Percentiles rank a stretch among this genome's conserved stretches.
phyloP scores from a whole-genome alignment of 2,113 vertebrate genomes.

The Esox niger region DNA sequence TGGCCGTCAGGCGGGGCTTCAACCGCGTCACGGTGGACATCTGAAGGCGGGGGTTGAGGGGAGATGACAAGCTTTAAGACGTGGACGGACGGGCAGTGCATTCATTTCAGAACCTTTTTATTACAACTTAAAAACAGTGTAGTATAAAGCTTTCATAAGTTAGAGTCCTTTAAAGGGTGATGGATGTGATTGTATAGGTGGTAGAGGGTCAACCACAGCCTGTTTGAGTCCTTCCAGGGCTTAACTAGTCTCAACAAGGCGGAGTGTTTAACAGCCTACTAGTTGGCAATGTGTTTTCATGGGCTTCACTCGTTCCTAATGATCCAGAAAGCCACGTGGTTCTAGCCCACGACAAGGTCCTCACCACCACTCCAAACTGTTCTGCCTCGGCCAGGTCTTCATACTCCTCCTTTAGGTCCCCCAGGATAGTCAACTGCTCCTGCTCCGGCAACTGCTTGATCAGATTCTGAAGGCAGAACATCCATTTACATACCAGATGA shows the following conservation, averaged over 20 bases:
- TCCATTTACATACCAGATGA: background rate
- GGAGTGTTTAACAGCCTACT: background rate
- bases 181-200: background rate
- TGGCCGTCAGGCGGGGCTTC: conserved; percentile 78
- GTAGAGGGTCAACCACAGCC: too few relatives aligned
- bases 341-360: too few relatives aligned
- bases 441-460: conserved; percentile 78
- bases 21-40: conserved; percentile 82
- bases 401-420: conserved; percentile 83
- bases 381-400: conserved; percentile 83
- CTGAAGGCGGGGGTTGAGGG: conserved; percentile 53
- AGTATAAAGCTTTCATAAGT: too few relatives aligned
- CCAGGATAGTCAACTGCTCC: conserved; percentile 74
- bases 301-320: background rate
- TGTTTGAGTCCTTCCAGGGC: too few relatives aligned
- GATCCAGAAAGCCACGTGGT: background rate
- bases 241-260: background rate
- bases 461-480: conserved; percentile 71
- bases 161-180: too few relatives aligned
- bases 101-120: background rate
- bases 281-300: conserved; percentile 14
- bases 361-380: conserved; percentile 85
- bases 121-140: background rate
- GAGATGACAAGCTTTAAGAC: background rate
- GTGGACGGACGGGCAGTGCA: conserved; percentile 25